A percentile compares a stretch with the other conserved stretches of the same genome.
phyloP scores from a whole-genome alignment of 2,888 invertebrate species.

The Saturnia japonica region DNA sequence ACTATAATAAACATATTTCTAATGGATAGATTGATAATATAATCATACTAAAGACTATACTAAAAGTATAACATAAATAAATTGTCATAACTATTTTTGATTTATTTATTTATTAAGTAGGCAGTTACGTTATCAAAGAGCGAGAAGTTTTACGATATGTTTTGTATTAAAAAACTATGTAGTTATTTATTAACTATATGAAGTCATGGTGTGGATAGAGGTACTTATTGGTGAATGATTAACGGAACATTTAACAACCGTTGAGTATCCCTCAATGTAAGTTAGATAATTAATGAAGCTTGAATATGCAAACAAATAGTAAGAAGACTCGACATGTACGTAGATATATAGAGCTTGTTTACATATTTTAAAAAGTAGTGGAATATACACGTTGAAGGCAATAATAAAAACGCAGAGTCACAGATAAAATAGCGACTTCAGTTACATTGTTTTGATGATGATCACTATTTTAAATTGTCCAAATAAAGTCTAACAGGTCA shows the following conservation, averaged over 20 bases:
- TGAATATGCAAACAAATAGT: slow-evolving; percentile 13
- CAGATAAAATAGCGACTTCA: background rate
- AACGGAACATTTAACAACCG: slow-evolving; percentile 40
- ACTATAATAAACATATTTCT: too few species aligned
- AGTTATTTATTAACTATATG: background rate
- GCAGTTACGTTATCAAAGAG: too few species aligned
- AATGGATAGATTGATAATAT: too few species aligned
- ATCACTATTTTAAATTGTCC: background rate
- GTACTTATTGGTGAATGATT: slow-evolving; percentile 26
- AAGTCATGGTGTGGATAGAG: too few species aligned
- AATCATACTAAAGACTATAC: too few species aligned
- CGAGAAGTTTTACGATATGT: too few species aligned
- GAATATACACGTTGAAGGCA: background rate
- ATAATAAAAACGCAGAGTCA: background rate
- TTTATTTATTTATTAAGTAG: too few species aligned
- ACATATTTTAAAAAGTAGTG: background rate
- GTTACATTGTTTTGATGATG: background rate
- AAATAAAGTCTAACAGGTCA: background rate
- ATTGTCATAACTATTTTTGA: too few species aligned
- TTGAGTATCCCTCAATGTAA: slow-evolving; percentile 36
- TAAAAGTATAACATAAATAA: too few species aligned
- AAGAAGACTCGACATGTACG: background rate
- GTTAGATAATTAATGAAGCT: slow-evolving; percentile 35
- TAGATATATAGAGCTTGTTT: background rate
- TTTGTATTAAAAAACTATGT: too few species aligned